Evolutionary conservation across 2,113 vertebrate species (phyloP), one percentile per base, ranked within the genome.

Genomic region (Myxocyprinus asiaticus): DNA sequence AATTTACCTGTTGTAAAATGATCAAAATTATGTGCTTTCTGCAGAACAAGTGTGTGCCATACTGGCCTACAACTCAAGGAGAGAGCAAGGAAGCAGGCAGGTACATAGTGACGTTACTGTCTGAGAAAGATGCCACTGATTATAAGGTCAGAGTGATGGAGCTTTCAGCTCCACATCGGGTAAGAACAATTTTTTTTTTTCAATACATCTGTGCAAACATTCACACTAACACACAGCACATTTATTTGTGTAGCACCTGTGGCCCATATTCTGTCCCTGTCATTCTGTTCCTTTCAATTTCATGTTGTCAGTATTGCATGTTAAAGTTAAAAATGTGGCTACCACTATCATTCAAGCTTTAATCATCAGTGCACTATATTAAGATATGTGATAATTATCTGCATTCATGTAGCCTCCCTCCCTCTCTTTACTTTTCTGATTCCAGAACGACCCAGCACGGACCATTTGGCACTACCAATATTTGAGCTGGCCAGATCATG

Each of bases 401-500:
- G 22, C 22, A 33, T 33, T 33, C 22, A 33, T 33, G 1, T 33
- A 33, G 22, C 22, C 22, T 33, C 22, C 1, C 22, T 33, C 22
- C 22, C 22, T 33, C 22, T 33, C 22, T 33, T 33, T 33, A 33
- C 22, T 33, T 33, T 33, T 76, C 9, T 78, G 45, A 74, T 77
- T 7, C 0, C 86, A 95, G 94, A 89, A 78, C 5, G 85, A 93
- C 8, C 14, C 67, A 0, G 55, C 88, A 66, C 94, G 95, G 45
- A 89, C 93, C n/a, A 94, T 99, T 53, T 96, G 94, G 94, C 97
- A 99, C 76, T 99, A 95, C 89, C 98, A 99, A 87, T 99, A 97
- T 91, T 81, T 97, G 87, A 97, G 95, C 91, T 99, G 98, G 97
- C 98, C 98, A 0, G 98, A 99, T 85, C 98, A 99, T 0, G 98